Percentiles rank a stretch among this genome's conserved stretches.
Evolutionary conservation across 2,888 invertebrate species (phyloP).

Genomic region (Yponomeuta evonymella): DNA sequence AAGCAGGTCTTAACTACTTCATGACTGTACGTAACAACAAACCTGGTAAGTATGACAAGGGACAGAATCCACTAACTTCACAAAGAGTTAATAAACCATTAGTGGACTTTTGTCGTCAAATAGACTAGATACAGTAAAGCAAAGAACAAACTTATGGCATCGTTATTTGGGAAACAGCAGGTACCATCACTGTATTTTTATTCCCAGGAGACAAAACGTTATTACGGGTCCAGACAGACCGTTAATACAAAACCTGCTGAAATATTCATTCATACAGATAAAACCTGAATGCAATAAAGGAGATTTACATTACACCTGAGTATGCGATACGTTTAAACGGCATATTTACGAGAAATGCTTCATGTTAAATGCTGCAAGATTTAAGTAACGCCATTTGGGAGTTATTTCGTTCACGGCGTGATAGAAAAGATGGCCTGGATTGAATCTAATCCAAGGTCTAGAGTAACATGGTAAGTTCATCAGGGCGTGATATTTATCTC

Average conservation of each 20-base stretch:
- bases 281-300: neutral
- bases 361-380: neutral
- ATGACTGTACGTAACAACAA: neutral
- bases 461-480: neutral
- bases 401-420: neutral
- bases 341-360: neutral
- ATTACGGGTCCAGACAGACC: neutral
- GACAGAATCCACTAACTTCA: neutral
- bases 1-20: neutral
- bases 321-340: neutral
- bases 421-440: neutral
- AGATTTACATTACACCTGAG: constrained; percentile 1
- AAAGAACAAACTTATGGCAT: neutral
- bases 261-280: constrained; percentile 3
- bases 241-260: neutral
- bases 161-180: neutral
- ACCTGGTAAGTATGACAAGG: neutral
- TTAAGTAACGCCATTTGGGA: neutral
- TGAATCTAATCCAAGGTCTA: neutral
- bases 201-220: neutral
- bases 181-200: too few species aligned
- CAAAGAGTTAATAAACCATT: neutral
- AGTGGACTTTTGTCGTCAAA: too few species aligned
- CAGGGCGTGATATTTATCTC: neutral
- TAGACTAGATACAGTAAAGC: too few species aligned